phyloP scores from a whole-genome alignment of 2,113 vertebrate species.

The Elaphurus davidianus region DNA sequence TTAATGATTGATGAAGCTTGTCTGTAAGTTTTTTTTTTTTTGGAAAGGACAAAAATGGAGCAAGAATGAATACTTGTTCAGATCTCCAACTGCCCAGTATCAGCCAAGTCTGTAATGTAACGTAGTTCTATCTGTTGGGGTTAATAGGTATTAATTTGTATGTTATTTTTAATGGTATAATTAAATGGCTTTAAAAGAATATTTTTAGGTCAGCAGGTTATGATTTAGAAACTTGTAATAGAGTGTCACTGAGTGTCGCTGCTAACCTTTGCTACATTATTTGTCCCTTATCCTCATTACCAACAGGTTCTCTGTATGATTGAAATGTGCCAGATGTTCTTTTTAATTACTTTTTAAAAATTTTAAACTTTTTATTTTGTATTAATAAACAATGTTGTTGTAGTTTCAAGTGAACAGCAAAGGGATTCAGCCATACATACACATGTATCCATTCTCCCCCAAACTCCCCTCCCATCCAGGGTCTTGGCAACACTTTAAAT shows the following conservation, averaged over 20 bases:
- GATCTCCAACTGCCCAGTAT: conserved; percentile 60
- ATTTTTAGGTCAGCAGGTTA: not conserved
- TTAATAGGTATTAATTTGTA: not conserved
- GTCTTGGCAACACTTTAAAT: not conserved
- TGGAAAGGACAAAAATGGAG: conserved; percentile 62
- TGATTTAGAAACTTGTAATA: not conserved
- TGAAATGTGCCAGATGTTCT: not conserved
- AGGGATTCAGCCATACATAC: not conserved
- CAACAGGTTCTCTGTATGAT: not conserved
- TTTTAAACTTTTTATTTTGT: not conserved
- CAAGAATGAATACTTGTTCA: conserved; percentile 54
- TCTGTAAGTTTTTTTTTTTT: conserved; percentile 42
- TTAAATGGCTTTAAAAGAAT: conserved; percentile 15
- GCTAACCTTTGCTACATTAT: not conserved
- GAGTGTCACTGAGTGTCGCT: not conserved
- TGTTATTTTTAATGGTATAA: not conserved
- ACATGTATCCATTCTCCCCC: not conserved
- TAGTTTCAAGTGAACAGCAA: not conserved
- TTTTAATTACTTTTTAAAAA: not conserved
- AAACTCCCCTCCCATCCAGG: not conserved
- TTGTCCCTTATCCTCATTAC: not conserved
- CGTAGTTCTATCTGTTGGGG: conserved; percentile 65
- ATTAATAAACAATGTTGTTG: not conserved
- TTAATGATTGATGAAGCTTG: conserved; percentile 72
- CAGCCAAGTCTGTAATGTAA: conserved; percentile 59